Percentiles rank a stretch among this genome's conserved stretches.
Evolutionary conservation across 2,113 vertebrate species (phyloP).

Genomic region (Trogon surrucura): DNA sequence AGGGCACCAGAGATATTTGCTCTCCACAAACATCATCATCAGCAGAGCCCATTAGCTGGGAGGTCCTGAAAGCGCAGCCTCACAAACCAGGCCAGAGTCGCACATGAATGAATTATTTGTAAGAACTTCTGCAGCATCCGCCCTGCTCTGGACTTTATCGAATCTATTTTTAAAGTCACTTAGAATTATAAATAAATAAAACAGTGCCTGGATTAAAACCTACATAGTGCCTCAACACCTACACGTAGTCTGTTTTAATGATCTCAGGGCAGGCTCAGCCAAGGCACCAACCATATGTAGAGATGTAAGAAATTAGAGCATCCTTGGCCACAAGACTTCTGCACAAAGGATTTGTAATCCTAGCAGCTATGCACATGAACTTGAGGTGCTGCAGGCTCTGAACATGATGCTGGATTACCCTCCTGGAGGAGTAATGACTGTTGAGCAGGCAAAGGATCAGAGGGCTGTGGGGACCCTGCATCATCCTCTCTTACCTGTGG

Average conservation of each 20-base stretch:
- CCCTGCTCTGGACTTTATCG: neutral
- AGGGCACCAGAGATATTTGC: neutral
- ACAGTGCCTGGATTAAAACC: neutral
- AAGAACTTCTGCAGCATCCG: slow-evolving; percentile 21
- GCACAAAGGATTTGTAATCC: neutral
- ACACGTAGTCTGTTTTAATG: neutral
- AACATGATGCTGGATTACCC: neutral
- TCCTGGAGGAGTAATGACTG: neutral
- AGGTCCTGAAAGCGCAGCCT: neutral
- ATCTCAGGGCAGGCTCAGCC: neutral
- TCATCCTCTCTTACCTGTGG: slow-evolving; percentile 80
- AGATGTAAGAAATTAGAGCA: neutral
- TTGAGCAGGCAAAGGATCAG: accelerated
- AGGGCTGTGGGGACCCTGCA: neutral
- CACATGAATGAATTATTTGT: slow-evolving; percentile 26
- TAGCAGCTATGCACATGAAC: neutral
- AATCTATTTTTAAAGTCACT: slow-evolving; percentile 64
- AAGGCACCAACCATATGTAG: neutral
- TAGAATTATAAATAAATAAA: slow-evolving; percentile 66
- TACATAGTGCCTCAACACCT: slow-evolving; percentile 40
- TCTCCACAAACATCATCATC: neutral
- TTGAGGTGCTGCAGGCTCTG: neutral
- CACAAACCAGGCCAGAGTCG: slow-evolving; percentile 10
- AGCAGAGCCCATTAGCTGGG: accelerated
- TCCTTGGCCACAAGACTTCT: neutral